phyloP scores from a whole-genome alignment of 2,888 invertebrate species.

The Sarcophaga subvicina region DNA sequence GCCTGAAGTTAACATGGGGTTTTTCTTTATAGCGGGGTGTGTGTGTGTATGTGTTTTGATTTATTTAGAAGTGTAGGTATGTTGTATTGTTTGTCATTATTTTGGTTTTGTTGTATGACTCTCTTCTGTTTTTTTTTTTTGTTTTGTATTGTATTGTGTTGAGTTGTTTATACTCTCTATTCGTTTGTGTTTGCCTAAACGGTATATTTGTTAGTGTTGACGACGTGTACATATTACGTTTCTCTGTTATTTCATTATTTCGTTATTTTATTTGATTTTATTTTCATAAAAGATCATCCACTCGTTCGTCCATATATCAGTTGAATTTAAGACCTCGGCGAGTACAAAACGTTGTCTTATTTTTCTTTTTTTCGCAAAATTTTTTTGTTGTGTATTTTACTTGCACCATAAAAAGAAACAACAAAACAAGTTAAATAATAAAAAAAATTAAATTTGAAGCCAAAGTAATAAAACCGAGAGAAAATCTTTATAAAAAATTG shows the following conservation, averaged over 20 bases:
- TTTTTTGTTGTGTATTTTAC: too few relatives aligned
- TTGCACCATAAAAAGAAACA: too few relatives aligned
- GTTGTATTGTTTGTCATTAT: too few relatives aligned
- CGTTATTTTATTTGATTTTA: slow-evolving; percentile 11
- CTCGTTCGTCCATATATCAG: slow-evolving; percentile 62
- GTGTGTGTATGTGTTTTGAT: too few relatives aligned
- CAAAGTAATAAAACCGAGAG: slow-evolving; percentile 16
- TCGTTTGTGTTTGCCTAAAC: background rate
- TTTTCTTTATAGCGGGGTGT: too few relatives aligned
- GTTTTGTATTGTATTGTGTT: background rate
- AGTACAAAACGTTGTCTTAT: slow-evolving; percentile 48
- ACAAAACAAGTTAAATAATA: background rate
- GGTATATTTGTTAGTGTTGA: too few relatives aligned
- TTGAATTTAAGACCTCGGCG: slow-evolving; percentile 64
- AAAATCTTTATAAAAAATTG: background rate
- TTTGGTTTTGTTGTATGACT: too few relatives aligned
- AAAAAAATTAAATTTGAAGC: slow-evolving; percentile 11
- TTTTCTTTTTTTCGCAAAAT: background rate
- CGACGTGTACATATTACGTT: too few relatives aligned
- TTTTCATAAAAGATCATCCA: slow-evolving; percentile 70
- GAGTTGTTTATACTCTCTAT: background rate
- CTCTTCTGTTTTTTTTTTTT: slow-evolving; percentile 1
- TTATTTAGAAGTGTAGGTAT: too few relatives aligned
- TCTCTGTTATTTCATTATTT: background rate
- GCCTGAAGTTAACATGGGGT: too few relatives aligned